A percentile compares a stretch with the other conserved stretches of the same genome.
phyloP scores from a whole-genome alignment of 1,140 invertebrate species.

The Calliphora vicina region DNA sequence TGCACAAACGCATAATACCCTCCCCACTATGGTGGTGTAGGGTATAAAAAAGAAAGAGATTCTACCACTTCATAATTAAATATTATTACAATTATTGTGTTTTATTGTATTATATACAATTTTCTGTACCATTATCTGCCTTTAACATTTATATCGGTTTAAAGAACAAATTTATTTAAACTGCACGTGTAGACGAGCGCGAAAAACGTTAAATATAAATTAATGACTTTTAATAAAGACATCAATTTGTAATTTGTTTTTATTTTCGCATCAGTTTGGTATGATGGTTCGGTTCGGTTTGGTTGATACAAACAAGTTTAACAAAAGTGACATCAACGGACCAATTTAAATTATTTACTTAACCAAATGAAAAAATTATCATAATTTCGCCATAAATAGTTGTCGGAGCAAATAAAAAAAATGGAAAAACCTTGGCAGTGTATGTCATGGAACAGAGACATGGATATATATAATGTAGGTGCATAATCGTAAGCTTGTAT shows the following conservation, averaged over 20 bases:
- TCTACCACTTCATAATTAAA: neutral
- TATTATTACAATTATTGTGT: neutral
- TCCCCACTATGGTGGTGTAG: too few relatives aligned
- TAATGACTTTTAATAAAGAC: constrained; percentile 35
- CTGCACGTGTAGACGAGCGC: neutral
- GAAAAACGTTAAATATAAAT: constrained; percentile 31
- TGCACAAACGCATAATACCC: too few relatives aligned
- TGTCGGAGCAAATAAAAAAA: neutral
- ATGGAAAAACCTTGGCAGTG: neutral
- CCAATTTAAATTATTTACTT: constrained; percentile 34
- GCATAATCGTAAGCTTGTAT: too few relatives aligned
- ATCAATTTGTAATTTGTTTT: constrained; percentile 23
- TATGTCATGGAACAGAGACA: neutral
- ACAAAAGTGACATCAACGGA: neutral
- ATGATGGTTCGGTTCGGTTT: too few relatives aligned
- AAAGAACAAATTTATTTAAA: too few relatives aligned
- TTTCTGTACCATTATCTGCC: too few relatives aligned
- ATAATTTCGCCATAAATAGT: constrained; percentile 25
- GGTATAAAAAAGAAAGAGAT: too few relatives aligned
- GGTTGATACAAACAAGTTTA: neutral
- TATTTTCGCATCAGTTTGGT: neutral
- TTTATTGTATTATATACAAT: too few relatives aligned
- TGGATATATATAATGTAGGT: neutral
- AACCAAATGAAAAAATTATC: constrained; percentile 24
- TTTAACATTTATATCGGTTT: too few relatives aligned